These are phyloP conservation scores for Microcebus tavaratra DNA, from an alignment of 2,113 vertebrate species.

Conservation along the genomic window DNA sequence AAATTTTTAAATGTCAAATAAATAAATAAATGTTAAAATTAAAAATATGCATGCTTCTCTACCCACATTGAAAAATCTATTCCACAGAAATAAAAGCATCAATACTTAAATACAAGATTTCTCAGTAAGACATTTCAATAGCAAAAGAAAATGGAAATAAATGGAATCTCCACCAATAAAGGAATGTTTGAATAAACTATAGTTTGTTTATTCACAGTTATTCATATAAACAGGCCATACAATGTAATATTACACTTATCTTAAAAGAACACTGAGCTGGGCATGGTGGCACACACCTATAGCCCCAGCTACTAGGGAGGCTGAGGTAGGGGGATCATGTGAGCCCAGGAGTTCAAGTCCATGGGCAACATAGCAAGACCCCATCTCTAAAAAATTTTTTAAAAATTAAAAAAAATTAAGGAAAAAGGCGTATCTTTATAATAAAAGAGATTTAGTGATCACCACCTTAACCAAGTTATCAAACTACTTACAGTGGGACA, in stretches of 20 bases:
- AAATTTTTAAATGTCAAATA: slow-evolving; percentile 35
- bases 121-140: slow-evolving; percentile 37
- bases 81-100: slow-evolving; percentile 47
- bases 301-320: too few species aligned
- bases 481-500: neutral
- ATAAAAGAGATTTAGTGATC: neutral
- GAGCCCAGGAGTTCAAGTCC: too few species aligned
- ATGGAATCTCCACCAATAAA: slow-evolving; percentile 35
- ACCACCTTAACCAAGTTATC: neutral
- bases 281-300: too few species aligned
- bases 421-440: neutral
- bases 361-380: too few species aligned
- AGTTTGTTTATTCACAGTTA: slow-evolving; percentile 30
- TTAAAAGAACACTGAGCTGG: neutral
- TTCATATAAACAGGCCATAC: slow-evolving; percentile 1
- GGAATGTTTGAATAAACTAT: slow-evolving; percentile 14
- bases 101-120: slow-evolving; percentile 45
- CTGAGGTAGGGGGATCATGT: too few species aligned
- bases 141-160: slow-evolving; percentile 43
- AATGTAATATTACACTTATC: slow-evolving; percentile 39
- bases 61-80: slow-evolving; percentile 9
- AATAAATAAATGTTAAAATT: slow-evolving; percentile 58
- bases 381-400: too few species aligned
- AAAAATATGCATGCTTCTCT: slow-evolving; percentile 32
- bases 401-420: neutral